Conservation (phyloP, 1,140 invertebrate genomes). For the Phthorimaea operculella region DNA sequence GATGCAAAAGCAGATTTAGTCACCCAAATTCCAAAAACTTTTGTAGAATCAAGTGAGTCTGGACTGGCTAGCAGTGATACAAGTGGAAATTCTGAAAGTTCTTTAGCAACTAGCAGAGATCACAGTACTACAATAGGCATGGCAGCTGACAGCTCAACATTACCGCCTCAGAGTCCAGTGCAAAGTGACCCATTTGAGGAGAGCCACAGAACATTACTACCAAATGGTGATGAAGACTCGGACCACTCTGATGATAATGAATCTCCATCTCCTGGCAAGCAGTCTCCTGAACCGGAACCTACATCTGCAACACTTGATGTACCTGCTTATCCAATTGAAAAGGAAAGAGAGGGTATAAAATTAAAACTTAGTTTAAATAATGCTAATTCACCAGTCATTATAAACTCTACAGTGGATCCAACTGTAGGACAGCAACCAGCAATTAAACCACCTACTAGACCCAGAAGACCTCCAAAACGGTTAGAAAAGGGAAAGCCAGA, state of each 20-base stretch:
- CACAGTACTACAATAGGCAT: slow-evolving; percentile 34
- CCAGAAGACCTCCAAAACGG: slow-evolving; percentile 58
- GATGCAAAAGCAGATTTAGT: slow-evolving; percentile 39
- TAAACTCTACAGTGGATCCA: slow-evolving; percentile 61
- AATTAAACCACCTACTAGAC: slow-evolving; percentile 53
- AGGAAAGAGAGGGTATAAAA: slow-evolving; percentile 53
- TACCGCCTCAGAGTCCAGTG: slow-evolving; percentile 26
- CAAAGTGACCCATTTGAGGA: slow-evolving; percentile 20
- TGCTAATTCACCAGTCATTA: slow-evolving; percentile 59
- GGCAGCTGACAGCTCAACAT: slow-evolving; percentile 31
- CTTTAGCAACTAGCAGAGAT: slow-evolving; percentile 31
- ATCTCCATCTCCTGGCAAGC: slow-evolving; percentile 29
- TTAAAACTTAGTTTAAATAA: slow-evolving; percentile 59
- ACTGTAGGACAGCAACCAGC: slow-evolving; percentile 46
- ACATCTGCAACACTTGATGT: slow-evolving; percentile 30
- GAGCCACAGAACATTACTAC: slow-evolving; percentile 17
- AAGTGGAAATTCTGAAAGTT: slow-evolving; percentile 45
- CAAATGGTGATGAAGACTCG: slow-evolving; percentile 50
- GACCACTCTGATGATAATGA: slow-evolving; percentile 46
- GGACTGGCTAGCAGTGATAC: slow-evolving; percentile 39
- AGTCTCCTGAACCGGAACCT: slow-evolving; percentile 19
- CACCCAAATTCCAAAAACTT: slow-evolving; percentile 27
- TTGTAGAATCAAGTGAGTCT: slow-evolving; percentile 23
- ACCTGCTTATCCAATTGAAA: slow-evolving; percentile 26
- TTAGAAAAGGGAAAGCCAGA: slow-evolving; percentile 49